Conservation (phyloP, 1,140 invertebrate species). For the Laupala kohalensis region DNA sequence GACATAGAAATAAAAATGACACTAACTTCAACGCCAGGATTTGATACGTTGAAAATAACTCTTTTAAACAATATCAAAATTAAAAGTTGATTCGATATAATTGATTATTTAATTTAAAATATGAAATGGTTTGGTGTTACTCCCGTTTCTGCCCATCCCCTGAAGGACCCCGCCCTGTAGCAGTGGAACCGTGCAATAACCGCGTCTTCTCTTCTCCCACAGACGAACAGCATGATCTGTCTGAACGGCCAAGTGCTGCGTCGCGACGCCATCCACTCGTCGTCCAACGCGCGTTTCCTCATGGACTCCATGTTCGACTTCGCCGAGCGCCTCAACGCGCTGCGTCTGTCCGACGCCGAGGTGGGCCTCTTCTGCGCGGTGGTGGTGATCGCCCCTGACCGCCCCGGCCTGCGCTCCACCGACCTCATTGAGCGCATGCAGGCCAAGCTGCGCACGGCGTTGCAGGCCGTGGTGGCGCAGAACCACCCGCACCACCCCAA, state of each 20-base stretch:
- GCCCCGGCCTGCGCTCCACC: slow-evolving; percentile 79
- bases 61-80: no score
- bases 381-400: slow-evolving; percentile 84
- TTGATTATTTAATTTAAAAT: no score
- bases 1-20: no score
- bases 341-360: slow-evolving; percentile 82
- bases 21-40: no score
- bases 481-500: slow-evolving; percentile 68
- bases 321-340: slow-evolving; percentile 80
- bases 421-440: slow-evolving; percentile 90
- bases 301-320: slow-evolving; percentile 97
- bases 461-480: slow-evolving; percentile 76
- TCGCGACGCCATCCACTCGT: slow-evolving; percentile 76
- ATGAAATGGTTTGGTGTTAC: no score
- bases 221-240: slow-evolving; percentile 80
- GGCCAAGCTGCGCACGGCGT: slow-evolving; percentile 65
- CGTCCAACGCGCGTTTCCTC: slow-evolving; percentile 82
- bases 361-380: slow-evolving; percentile 90
- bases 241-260: slow-evolving; percentile 83
- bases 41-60: no score
- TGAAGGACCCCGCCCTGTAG: no score
- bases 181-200: background rate
- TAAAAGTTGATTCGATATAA: no score
- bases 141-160: no score
- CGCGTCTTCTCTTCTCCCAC: slow-evolving; percentile 19